phyloP scores from a whole-genome alignment of 2,797 vertebrate genomes.

The Macropus fuliginosus region DNA sequence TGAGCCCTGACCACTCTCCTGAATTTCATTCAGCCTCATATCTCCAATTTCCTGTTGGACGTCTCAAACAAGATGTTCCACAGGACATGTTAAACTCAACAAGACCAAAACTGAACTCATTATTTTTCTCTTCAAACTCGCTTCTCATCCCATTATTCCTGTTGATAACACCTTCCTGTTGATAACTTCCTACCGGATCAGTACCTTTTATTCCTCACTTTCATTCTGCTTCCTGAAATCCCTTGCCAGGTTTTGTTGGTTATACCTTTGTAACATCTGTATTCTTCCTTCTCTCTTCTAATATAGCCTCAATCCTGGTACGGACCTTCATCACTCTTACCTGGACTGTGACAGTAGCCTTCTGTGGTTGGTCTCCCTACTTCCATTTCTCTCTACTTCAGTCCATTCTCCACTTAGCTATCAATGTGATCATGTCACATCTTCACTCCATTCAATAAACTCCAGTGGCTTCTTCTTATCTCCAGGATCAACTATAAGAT shows the following conservation, averaged over 20 bases:
- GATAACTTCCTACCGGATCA: not conserved
- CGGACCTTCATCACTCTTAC: not conserved
- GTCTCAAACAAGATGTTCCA: not conserved
- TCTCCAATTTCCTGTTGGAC: not conserved
- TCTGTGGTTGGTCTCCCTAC: not conserved
- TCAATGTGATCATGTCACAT: not conserved
- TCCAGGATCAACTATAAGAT: not conserved
- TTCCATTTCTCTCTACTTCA: not conserved
- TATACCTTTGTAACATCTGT: not conserved
- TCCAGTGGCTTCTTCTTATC: not conserved
- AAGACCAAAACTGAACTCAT: not conserved
- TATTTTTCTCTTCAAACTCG: not conserved
- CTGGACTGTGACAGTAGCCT: not conserved
- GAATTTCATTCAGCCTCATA: not conserved
- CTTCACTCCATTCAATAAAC: not conserved
- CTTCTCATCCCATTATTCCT: not conserved
- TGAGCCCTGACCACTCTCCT: not conserved
- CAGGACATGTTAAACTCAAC: not conserved
- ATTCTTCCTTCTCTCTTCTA: not conserved
- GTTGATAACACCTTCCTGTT: not conserved
- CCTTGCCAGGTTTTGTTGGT: not conserved
- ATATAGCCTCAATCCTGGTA: not conserved
- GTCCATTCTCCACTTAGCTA: not conserved
- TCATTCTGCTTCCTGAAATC: not conserved
- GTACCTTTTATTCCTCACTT: not conserved